Percentiles rank a stretch among this genome's conserved stretches.
Conservation (phyloP, 2,888 invertebrate species). For the Oasisia sp. region DNA sequence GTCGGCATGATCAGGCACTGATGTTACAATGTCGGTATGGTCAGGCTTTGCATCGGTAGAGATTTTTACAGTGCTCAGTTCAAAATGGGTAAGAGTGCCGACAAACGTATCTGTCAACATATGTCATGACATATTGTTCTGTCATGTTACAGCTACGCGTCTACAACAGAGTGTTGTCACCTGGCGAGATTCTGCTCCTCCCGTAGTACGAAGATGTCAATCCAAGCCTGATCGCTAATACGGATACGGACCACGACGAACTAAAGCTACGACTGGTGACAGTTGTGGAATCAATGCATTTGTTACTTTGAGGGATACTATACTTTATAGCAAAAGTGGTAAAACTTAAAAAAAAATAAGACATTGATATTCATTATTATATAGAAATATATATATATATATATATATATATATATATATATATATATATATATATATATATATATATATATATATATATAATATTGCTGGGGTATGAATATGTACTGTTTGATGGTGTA, state of each 20-base stretch:
- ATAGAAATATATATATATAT: neutral
- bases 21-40: too few relatives aligned
- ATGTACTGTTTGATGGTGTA: neutral
- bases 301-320: neutral
- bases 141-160: neutral
- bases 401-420: too few relatives aligned
- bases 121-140: neutral
- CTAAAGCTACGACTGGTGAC: neutral
- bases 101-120: neutral
- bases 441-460: too few relatives aligned
- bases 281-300: neutral
- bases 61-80: neutral
- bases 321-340: neutral
- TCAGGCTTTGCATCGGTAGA: neutral
- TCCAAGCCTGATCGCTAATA: neutral
- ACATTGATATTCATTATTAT: neutral
- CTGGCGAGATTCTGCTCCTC: neutral
- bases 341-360: neutral
- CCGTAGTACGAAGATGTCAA: neutral
- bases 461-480: neutral
- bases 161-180: slow-evolving; percentile 3
- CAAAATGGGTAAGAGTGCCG: neutral
- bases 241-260: neutral
- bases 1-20: too few relatives aligned
- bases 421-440: neutral